These are phyloP conservation scores for Trachymyrmex cornetzi DNA, from an alignment of 1,140 invertebrate species.

Conservation along the genomic window DNA sequence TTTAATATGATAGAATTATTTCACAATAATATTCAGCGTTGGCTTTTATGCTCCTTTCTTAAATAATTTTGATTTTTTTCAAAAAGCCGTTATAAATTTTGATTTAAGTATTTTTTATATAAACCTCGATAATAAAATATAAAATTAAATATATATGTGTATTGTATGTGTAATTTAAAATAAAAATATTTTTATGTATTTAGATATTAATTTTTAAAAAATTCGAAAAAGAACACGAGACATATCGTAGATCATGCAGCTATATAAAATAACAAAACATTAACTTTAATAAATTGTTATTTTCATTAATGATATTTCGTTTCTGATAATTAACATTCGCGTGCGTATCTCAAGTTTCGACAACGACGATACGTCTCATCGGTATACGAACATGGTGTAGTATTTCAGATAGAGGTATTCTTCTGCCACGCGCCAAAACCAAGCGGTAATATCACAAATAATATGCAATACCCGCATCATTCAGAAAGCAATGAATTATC, in stretches of 20 bases:
- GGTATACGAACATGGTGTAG: not conserved
- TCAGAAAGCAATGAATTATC: slow-evolving; percentile 33
- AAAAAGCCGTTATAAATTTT: too few species aligned
- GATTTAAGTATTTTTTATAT: not conserved
- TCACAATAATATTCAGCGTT: too few species aligned
- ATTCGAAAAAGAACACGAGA: not conserved
- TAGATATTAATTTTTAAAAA: not conserved
- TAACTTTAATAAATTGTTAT: not conserved
- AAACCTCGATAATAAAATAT: not conserved
- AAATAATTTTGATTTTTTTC: too few species aligned
- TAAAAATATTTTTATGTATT: not conserved
- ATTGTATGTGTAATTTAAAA: not conserved
- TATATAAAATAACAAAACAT: not conserved
- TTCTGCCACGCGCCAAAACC: slow-evolving; percentile 12
- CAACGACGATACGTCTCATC: slow-evolving; percentile 21
- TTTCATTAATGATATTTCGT: slow-evolving; percentile 27
- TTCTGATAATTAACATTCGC: slow-evolving; percentile 2
- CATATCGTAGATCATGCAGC: not conserved
- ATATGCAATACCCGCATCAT: slow-evolving; percentile 18
- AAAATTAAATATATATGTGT: slow-evolving; percentile 74
- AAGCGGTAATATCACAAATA: slow-evolving; percentile 48
- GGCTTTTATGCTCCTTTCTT: too few species aligned
- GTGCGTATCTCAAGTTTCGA: not conserved
- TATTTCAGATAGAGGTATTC: not conserved
- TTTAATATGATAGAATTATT: too few species aligned